A percentile compares a stretch with the other conserved stretches of the same genome.
Evolutionary conservation across 2,113 vertebrate genomes (phyloP).

Genomic region (Atractosteus spatula): DNA sequence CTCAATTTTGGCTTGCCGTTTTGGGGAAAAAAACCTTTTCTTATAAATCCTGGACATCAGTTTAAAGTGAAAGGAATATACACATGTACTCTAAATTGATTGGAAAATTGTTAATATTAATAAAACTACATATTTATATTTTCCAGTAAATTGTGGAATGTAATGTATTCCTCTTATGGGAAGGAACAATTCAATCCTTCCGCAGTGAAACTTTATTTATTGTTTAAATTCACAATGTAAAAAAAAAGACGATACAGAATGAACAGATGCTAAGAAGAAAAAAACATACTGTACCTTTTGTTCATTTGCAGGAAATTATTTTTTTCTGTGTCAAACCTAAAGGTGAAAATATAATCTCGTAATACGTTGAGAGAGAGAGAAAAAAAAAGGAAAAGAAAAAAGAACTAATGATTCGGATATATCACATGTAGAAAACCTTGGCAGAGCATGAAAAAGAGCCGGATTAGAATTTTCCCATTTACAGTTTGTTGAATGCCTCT

Average conservation of each 20-base stretch:
- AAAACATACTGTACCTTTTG: slow-evolving; percentile 32
- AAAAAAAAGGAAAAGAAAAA: neutral
- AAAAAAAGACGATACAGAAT: neutral
- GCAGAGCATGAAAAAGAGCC: slow-evolving; percentile 59
- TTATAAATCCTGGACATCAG: too few relatives aligned
- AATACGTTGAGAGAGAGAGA: neutral
- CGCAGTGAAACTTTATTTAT: too few relatives aligned
- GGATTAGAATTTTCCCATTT: slow-evolving; percentile 74
- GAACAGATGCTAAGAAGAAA: slow-evolving; percentile 23
- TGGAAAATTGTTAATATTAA: too few relatives aligned
- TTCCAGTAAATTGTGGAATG: too few relatives aligned
- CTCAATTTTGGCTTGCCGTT: neutral
- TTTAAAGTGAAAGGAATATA: too few relatives aligned
- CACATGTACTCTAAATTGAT: too few relatives aligned
- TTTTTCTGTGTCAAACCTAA: neutral
- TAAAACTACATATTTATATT: too few relatives aligned
- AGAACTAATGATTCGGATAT: slow-evolving; percentile 7
- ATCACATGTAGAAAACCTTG: slow-evolving; percentile 55
- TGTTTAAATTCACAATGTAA: neutral
- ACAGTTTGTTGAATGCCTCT: slow-evolving; percentile 74
- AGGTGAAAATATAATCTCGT: slow-evolving; percentile 1
- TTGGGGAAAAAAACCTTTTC: too few relatives aligned
- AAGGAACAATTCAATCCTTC: too few relatives aligned
- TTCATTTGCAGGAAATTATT: slow-evolving; percentile 45
- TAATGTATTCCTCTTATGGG: too few relatives aligned